Evolutionary conservation across 1,140 invertebrate genomes (phyloP).

Genomic region (Maniola jurtina): DNA sequence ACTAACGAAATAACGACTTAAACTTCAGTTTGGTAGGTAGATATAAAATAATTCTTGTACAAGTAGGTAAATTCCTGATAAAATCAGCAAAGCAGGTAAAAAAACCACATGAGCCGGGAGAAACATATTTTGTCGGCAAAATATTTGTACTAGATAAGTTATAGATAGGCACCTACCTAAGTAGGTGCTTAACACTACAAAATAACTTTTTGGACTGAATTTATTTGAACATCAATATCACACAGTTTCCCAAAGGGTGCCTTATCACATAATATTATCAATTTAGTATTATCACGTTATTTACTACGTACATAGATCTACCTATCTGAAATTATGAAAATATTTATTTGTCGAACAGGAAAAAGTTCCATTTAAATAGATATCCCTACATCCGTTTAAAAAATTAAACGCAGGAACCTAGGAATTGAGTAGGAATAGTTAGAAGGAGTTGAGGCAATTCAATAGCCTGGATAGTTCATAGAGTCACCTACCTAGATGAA

Average conservation of each 20-base stretch:
- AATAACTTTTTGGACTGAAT: background rate
- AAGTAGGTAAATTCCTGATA: background rate
- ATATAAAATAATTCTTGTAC: background rate
- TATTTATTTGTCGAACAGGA: background rate
- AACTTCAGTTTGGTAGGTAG: background rate
- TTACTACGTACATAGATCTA: background rate
- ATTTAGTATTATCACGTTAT: background rate
- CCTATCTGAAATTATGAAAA: background rate
- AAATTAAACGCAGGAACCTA: no score
- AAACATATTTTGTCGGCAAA: background rate
- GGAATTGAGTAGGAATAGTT: no score
- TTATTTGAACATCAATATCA: slow-evolving; percentile 1
- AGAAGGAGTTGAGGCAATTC: no score
- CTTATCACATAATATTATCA: background rate
- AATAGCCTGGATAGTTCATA: no score
- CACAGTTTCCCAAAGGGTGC: background rate
- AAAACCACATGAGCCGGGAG: background rate
- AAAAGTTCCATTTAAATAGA: background rate
- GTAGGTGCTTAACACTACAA: background rate
- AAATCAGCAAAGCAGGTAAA: no score
- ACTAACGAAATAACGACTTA: background rate
- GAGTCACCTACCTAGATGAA: no score
- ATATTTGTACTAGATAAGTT: background rate
- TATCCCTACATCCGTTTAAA: background rate
- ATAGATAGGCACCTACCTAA: no score